Conservation (phyloP, 2,113 vertebrate genomes). For the Entelurus aequoreus region DNA sequence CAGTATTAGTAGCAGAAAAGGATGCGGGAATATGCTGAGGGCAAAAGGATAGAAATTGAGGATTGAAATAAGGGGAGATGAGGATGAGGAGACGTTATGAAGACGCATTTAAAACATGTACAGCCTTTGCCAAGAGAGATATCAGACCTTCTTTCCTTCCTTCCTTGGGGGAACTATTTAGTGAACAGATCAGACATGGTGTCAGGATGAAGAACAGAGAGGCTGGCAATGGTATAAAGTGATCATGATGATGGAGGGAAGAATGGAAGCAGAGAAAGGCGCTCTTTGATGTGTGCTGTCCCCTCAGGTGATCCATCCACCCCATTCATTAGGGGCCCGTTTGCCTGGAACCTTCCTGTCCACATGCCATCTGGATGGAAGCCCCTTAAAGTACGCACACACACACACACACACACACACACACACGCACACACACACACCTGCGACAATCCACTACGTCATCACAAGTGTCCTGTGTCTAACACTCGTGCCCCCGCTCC, state of each 20-base stretch:
- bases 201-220: slow-evolving; percentile 17
- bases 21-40: no score
- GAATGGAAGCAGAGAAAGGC: slow-evolving; percentile 28
- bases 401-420: background rate
- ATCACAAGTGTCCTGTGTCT: slow-evolving; percentile 15
- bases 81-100: slow-evolving; percentile 28
- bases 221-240: slow-evolving; percentile 13
- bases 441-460: slow-evolving; percentile 23
- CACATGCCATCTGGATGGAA: slow-evolving; percentile 57
- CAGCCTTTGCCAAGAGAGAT: slow-evolving; percentile 9
- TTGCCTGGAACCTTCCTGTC: slow-evolving; percentile 55
- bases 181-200: slow-evolving; percentile 19
- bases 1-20: no score
- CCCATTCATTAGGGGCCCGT: slow-evolving; percentile 67
- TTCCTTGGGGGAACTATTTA: slow-evolving; percentile 31
- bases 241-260: slow-evolving; percentile 22
- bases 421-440: slow-evolving; percentile 5
- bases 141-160: background rate
- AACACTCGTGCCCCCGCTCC: background rate
- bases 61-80: background rate
- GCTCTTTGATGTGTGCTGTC: slow-evolving; percentile 64
- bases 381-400: background rate
- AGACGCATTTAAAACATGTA: slow-evolving; percentile 24
- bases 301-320: slow-evolving; percentile 69
- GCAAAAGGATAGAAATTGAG: no score